Conservation (phyloP, 2,888 invertebrate species). For the Drosophila kanekoi region DNA sequence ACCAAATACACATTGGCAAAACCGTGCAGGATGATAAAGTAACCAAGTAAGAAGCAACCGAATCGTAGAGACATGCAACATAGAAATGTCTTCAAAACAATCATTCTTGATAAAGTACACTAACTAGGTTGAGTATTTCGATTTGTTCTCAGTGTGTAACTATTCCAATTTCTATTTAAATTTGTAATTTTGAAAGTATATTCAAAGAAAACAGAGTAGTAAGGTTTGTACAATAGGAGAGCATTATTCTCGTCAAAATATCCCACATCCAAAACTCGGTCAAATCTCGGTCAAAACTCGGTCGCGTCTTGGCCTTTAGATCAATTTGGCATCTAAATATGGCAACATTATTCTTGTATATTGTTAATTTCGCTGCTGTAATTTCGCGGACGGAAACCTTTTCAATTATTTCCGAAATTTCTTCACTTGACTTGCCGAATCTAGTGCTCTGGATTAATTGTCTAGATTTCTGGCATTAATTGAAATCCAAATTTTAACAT, state of each 20-base stretch:
- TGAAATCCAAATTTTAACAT: background rate
- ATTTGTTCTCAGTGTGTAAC: background rate
- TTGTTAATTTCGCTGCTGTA: no score
- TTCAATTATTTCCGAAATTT: no score
- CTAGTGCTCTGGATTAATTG: background rate
- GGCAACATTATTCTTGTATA: no score
- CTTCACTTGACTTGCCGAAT: no score
- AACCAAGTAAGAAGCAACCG: slow-evolving; percentile 31
- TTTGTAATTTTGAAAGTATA: slow-evolving; percentile 1
- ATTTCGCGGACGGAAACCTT: no score
- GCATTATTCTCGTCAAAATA: no score
- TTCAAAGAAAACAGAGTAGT: background rate
- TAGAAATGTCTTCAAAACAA: slow-evolving; percentile 28
- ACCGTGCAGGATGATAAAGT: slow-evolving; percentile 2
- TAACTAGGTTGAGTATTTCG: no score
- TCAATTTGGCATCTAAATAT: no score
- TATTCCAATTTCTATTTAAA: background rate
- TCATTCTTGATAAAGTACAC: slow-evolving; percentile 27
- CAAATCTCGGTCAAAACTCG: no score
- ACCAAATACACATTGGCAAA: background rate
- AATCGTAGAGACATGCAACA: slow-evolving; percentile 23
- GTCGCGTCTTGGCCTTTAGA: no score
- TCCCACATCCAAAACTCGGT: no score
- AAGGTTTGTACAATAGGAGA: background rate
- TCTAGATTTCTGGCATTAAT: slow-evolving; percentile 2